Base-by-base conservation (phyloP, 2,888 invertebrate species). In the Tipula confusa region DNA sequence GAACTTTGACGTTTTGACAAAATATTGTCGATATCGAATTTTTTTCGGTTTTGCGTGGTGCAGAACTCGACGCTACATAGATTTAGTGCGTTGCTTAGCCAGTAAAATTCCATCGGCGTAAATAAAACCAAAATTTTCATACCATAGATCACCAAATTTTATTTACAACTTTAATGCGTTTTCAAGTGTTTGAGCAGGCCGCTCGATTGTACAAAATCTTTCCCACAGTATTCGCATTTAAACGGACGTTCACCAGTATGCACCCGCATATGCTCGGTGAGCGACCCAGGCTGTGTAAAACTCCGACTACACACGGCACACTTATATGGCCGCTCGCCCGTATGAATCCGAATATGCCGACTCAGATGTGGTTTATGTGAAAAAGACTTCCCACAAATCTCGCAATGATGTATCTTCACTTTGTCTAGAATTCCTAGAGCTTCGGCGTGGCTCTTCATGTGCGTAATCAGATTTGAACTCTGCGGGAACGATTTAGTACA, bases 321-420 rank as follows among this genome's bases (percentile, higher is more conserved):
- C 0, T 88, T 88, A 84, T 91, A 91, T 0, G 91, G 91, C 0
- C 90, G 85, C 83, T 91, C 91, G 0, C 91, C 91, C 0, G 90
- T 91, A 86, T 91, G 91, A 0, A 88, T 90, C 0, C 91, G 86
- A 0, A 90, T 86, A 82, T 91, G 91, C 48, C 91, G 91, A 29
- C 90, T 89, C 0, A 91, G 85, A 0, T 84, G 83, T 2, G 48
- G 18, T 36, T 83, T 82, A 81, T 82, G 82, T 1, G 79, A 28
- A 36, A 82, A 84, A 15, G 81, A 15, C n/a, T 83, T 64, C 7
- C 79, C 36, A 48, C 84, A 84, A 15, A 81, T 80, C 29, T 64
- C 43, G 38, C 84, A 84, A 4, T 33, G 28, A 82, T 82, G 82
- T 9, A 82, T 36, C 38, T 82, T 82, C 2, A 82, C 36, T 24